These are phyloP conservation scores for Lacerta viridis DNA, from an alignment of 2,797 vertebrate species.

Conservation along the genomic window DNA sequence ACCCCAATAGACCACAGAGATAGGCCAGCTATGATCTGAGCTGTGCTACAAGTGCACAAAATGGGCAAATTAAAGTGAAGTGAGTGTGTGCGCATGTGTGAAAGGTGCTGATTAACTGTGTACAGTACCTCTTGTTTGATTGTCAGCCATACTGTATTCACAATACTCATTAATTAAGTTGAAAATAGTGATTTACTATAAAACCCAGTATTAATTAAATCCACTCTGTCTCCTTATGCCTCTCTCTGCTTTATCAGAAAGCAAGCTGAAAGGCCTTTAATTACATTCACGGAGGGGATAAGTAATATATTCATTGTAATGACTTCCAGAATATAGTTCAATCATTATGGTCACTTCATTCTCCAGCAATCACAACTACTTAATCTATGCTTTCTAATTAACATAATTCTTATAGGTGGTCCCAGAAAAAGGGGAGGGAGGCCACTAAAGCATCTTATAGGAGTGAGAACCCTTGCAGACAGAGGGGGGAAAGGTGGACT, in stretches of 20 bases:
- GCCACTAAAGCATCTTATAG: background rate
- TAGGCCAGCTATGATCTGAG: background rate
- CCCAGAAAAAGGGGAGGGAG: background rate
- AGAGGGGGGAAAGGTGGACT: background rate
- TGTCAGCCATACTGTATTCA: background rate
- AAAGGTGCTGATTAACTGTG: no score
- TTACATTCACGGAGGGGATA: accelerated
- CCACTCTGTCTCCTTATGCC: slow-evolving; percentile 17
- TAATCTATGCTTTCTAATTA: background rate
- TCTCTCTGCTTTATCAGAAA: slow-evolving; percentile 41
- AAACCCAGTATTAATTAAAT: background rate
- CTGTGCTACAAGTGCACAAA: background rate
- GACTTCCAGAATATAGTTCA: slow-evolving; percentile 13
- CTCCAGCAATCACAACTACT: background rate
- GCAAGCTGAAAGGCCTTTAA: slow-evolving; percentile 16
- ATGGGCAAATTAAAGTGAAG: background rate
- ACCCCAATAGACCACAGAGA: background rate
- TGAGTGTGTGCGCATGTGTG: background rate
- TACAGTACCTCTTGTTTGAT: background rate
- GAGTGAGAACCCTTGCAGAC: background rate
- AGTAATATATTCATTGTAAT: slow-evolving; percentile 2
- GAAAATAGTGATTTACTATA: slow-evolving; percentile 20
- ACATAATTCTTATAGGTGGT: background rate
- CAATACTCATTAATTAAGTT: slow-evolving; percentile 21
- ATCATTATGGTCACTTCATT: slow-evolving; percentile 8